phyloP scores from a whole-genome alignment of 2,888 invertebrate genomes.

The Chorisops tibialis region DNA sequence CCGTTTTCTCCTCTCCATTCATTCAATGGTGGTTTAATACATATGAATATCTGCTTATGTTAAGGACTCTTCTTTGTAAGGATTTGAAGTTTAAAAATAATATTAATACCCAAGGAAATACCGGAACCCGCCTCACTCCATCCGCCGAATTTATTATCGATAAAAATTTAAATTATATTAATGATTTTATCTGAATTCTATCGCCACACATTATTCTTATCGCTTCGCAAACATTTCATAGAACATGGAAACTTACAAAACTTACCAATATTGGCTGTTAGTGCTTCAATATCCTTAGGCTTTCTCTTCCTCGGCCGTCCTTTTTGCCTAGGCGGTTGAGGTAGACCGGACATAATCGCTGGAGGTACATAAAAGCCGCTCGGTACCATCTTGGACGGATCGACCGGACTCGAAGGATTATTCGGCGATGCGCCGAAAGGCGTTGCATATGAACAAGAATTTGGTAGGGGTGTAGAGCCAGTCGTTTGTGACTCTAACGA shows the following conservation, averaged over 20 bases:
- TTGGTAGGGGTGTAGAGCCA: conserved; percentile 46
- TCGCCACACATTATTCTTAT: no score
- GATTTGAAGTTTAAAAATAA: no score
- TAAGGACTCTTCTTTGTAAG: no score
- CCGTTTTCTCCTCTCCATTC: no score
- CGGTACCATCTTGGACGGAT: conserved; percentile 52
- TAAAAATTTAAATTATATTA: no score
- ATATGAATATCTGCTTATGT: no score
- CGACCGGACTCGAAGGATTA: conserved; percentile 51
- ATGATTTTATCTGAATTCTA: no score
- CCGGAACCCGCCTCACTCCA: no score
- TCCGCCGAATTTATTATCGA: no score
- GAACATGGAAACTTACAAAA: conserved; percentile 30
- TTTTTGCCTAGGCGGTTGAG: conserved; percentile 76
- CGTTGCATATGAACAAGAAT: conserved; percentile 58
- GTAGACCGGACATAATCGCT: conserved; percentile 58
- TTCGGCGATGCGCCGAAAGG: conserved; percentile 52
- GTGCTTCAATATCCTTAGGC: conserved; percentile 82
- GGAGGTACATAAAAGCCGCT: conserved; percentile 56
- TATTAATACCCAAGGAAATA: no score
- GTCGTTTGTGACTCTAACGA: conserved; percentile 46
- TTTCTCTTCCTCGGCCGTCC: conserved; percentile 90
- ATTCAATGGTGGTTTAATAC: no score
- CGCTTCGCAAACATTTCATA: no score
- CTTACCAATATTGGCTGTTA: conserved; percentile 83